Percentiles rank a stretch among this genome's conserved stretches.
Conservation (phyloP, 2,113 vertebrate species). For the Gobiocypris rarus region DNA sequence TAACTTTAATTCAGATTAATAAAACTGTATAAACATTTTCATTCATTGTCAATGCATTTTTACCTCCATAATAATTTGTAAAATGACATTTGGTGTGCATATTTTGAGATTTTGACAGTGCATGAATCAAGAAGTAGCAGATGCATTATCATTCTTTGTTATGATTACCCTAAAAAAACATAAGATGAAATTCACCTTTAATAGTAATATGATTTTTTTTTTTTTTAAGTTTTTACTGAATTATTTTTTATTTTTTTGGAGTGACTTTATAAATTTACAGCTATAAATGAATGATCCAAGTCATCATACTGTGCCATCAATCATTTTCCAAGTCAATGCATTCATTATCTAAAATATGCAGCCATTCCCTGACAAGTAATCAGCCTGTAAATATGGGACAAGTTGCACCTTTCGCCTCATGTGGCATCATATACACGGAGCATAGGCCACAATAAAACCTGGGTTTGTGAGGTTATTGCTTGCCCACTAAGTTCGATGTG, state of each 20-base stretch:
- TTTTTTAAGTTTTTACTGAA: no score
- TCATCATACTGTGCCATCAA: not conserved
- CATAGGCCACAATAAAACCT: slow-evolving; percentile 59
- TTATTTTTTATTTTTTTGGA: not conserved
- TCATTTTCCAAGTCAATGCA: not conserved
- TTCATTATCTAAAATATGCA: not conserved
- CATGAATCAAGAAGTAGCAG: not conserved
- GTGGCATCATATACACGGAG: slow-evolving; percentile 47
- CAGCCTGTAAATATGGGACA: not conserved
- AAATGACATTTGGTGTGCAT: not conserved
- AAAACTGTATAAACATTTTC: not conserved
- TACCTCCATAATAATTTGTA: not conserved
- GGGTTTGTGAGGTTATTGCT: slow-evolving; percentile 44
- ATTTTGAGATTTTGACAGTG: no score
- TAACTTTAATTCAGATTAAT: not conserved
- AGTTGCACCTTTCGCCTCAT: not conserved
- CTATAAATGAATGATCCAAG: not conserved
- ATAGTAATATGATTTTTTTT: no score
- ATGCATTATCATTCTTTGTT: not conserved
- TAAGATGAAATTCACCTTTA: not conserved
- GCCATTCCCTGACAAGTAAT: not conserved
- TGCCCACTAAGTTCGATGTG: slow-evolving; percentile 59
- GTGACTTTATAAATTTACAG: not conserved
- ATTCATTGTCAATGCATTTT: not conserved
- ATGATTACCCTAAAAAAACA: not conserved